phyloP scores from a whole-genome alignment of 2,113 vertebrate genomes.

The Gobio gobio region DNA sequence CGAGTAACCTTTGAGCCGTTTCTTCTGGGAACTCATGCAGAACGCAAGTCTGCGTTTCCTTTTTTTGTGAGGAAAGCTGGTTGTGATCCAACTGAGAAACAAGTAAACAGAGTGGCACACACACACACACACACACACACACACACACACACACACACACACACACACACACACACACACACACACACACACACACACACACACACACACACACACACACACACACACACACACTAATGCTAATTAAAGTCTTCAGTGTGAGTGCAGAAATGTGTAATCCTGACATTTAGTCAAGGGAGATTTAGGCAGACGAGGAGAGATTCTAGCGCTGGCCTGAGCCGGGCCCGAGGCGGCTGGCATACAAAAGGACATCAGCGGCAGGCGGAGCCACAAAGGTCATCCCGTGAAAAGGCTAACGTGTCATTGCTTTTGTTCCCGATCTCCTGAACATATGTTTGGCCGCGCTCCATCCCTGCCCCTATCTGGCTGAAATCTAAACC shows the following conservation, averaged over 20 bases:
- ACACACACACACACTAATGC: constrained; percentile 68
- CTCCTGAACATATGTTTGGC: constrained; percentile 80
- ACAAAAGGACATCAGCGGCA: constrained; percentile 86
- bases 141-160: constrained; percentile 55
- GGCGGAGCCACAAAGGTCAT: constrained; percentile 85
- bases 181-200: constrained; percentile 52
- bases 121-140: constrained; percentile 55
- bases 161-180: constrained; percentile 54
- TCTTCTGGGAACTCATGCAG: background rate
- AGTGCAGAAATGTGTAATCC: constrained; percentile 87
- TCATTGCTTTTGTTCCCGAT: constrained; percentile 80
- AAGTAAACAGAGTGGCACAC: constrained; percentile 41
- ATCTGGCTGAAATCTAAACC: constrained; percentile 78
- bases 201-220: constrained; percentile 54
- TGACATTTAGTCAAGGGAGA: constrained; percentile 99
- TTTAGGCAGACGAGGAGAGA: constrained; percentile 91
- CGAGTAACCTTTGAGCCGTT: background rate
- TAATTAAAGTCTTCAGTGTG: constrained; percentile 95
- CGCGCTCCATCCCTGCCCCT: constrained; percentile 71
- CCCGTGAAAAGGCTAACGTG: constrained; percentile 85
- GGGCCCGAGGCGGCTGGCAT: constrained; percentile 84
- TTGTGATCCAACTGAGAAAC: background rate
- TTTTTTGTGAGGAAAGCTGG: background rate
- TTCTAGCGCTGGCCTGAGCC: constrained; percentile 86
- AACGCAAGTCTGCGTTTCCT: background rate